Percentiles rank a stretch among this genome's conserved stretches.
phyloP scores from a whole-genome alignment of 2,888 invertebrate species.

The Drosophila vallismaia region DNA sequence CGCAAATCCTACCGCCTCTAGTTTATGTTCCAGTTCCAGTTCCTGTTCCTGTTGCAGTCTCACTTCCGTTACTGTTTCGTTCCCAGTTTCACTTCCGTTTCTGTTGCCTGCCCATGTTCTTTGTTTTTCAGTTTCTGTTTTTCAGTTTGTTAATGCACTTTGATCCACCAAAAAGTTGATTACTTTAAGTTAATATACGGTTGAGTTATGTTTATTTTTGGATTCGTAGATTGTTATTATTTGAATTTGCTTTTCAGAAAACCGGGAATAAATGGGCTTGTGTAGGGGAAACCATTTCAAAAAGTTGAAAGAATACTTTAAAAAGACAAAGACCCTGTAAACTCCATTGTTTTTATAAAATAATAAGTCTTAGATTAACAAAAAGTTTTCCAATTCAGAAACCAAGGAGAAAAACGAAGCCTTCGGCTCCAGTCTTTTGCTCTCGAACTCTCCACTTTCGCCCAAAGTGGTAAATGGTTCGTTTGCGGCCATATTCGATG shows the following conservation, averaged over 20 bases:
- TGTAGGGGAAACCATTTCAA: too few species aligned
- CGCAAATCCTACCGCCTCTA: slow-evolving; percentile 52
- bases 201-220: background rate
- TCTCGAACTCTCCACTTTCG: slow-evolving; percentile 97
- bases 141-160: slow-evolving; percentile 51
- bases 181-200: background rate
- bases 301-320: too few species aligned
- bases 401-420: slow-evolving; percentile 93
- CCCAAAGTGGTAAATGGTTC: slow-evolving; percentile 98
- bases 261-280: too few species aligned
- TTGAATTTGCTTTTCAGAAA: background rate
- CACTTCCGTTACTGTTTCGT: slow-evolving; percentile 7
- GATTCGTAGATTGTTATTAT: background rate
- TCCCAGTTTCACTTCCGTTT: slow-evolving; percentile 9
- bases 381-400: slow-evolving; percentile 84
- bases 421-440: slow-evolving; percentile 95
- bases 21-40: slow-evolving; percentile 4
- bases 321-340: too few species aligned
- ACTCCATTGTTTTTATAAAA: too few species aligned
- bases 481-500: slow-evolving; percentile 94
- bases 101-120: slow-evolving; percentile 13
- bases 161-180: slow-evolving; percentile 45
- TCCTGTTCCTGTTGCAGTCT: slow-evolving; percentile 2
- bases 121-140: slow-evolving; percentile 18
- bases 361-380: background rate